Evolutionary conservation across 2,797 vertebrate genomes (phyloP).

Genomic region (Cirrhinus molitorella): DNA sequence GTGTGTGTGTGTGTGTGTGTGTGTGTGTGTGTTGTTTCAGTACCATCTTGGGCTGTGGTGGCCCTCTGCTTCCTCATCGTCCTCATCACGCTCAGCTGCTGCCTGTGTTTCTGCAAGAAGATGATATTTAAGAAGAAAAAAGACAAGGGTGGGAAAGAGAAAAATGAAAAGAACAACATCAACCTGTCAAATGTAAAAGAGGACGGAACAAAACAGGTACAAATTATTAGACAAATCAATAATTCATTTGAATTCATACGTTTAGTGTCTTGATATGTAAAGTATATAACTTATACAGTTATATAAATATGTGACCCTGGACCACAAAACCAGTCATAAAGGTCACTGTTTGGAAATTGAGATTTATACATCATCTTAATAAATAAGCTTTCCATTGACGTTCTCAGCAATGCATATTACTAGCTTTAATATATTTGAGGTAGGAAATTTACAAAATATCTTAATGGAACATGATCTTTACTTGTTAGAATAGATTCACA

Average conservation of each 20-base stretch:
- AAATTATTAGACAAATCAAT: neutral
- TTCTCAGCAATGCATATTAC: too few relatives aligned
- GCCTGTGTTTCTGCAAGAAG: conserved; percentile 91
- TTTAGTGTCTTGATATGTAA: neutral
- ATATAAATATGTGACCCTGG: too few relatives aligned
- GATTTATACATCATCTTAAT: too few relatives aligned
- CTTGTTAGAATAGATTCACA: too few relatives aligned
- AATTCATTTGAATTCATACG: neutral
- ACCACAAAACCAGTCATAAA: too few relatives aligned
- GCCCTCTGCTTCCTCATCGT: conserved; percentile 35
- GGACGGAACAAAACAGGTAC: conserved; percentile 81
- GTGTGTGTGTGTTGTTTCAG: conserved; percentile 32
- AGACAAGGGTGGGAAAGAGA: conserved; percentile 95
- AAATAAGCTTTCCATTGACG: too few relatives aligned
- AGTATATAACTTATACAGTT: neutral
- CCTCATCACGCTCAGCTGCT: conserved; percentile 84
- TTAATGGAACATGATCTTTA: neutral
- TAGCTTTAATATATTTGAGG: too few relatives aligned
- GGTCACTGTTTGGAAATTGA: too few relatives aligned
- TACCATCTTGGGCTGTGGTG: conserved; percentile 62
- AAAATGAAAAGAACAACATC: conserved; percentile 83
- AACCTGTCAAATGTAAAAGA: conserved; percentile 88
- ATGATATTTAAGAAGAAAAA: conserved; percentile 96
- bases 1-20: conserved; percentile 24
- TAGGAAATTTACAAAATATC: too few relatives aligned